These are phyloP conservation scores for Paraescarpia echinospica DNA, from an alignment of 1,140 invertebrate species.

Conservation along the genomic window DNA sequence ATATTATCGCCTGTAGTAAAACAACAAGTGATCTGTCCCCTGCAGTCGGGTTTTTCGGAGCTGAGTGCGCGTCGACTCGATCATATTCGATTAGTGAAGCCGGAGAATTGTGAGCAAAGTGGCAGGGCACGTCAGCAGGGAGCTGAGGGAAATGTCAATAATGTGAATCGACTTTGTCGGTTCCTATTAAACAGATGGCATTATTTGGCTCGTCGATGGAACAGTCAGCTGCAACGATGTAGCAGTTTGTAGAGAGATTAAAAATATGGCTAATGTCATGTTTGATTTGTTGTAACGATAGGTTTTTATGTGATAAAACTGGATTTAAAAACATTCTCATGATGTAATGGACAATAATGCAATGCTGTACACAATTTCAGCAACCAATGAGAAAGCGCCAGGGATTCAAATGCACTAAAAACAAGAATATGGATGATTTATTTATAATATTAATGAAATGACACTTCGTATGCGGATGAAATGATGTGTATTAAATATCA, in stretches of 20 bases:
- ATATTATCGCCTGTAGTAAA: no score
- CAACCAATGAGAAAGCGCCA: no score
- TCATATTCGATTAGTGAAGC: neutral
- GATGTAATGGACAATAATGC: neutral
- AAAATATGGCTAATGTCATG: neutral
- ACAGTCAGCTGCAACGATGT: neutral
- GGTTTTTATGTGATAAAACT: neutral
- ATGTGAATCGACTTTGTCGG: neutral
- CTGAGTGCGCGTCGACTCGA: neutral
- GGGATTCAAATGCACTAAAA: no score
- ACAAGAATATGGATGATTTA: neutral
- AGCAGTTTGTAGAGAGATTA: neutral
- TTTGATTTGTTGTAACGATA: neutral
- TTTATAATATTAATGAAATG: neutral
- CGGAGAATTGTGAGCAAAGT: neutral
- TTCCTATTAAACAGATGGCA: neutral
- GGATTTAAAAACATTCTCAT: neutral
- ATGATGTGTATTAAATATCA: neutral
- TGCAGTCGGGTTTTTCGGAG: neutral
- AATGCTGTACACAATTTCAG: neutral
- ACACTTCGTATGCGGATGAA: neutral
- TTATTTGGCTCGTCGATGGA: neutral
- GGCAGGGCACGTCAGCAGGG: neutral
- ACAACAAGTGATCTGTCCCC: no score
- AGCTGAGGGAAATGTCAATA: neutral